Percentiles rank a stretch among this genome's conserved stretches.
phyloP scores from a whole-genome alignment of 2,113 vertebrate genomes.

The Xenopus laevis region DNA sequence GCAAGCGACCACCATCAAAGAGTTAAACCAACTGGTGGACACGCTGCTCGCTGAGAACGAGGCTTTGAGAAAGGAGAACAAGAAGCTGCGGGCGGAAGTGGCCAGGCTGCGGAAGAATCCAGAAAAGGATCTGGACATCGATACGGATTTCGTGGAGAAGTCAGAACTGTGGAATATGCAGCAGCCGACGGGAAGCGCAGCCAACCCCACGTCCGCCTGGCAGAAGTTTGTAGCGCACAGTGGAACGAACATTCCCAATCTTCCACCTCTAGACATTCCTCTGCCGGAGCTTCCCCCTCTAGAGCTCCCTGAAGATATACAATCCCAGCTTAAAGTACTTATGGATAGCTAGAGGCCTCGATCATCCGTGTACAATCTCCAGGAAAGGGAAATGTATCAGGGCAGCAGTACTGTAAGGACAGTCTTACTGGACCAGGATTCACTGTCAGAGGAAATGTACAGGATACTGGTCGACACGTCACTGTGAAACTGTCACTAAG shows the following conservation, averaged over 20 bases:
- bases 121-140: constrained; percentile 74
- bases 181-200: constrained; percentile 58
- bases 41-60: constrained; percentile 81
- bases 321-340: constrained; percentile 78
- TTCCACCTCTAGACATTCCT: constrained; percentile 88
- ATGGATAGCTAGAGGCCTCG: constrained; percentile 70
- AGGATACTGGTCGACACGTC: constrained; percentile 49
- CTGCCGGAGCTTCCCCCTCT: constrained; percentile 87
- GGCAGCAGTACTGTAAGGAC: constrained; percentile 47
- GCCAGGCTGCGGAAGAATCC: constrained; percentile 69
- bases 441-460: constrained; percentile 49
- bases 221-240: constrained; percentile 66
- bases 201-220: constrained; percentile 61
- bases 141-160: constrained; percentile 85
- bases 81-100: constrained; percentile 76
- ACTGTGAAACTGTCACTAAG: constrained; percentile 58
- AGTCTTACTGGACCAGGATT: constrained; percentile 41
- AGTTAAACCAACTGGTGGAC: constrained; percentile 81
- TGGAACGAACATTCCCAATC: constrained; percentile 87
- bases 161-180: constrained; percentile 91
- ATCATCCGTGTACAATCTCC: constrained; percentile 5
- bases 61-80: constrained; percentile 74
- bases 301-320: constrained; percentile 87
- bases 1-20: constrained; percentile 88
- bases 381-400: constrained; percentile 61